These are phyloP conservation scores for Phaenicophaeus curvirostris DNA, from an alignment of 2,797 vertebrate species.

Conservation along the genomic window DNA sequence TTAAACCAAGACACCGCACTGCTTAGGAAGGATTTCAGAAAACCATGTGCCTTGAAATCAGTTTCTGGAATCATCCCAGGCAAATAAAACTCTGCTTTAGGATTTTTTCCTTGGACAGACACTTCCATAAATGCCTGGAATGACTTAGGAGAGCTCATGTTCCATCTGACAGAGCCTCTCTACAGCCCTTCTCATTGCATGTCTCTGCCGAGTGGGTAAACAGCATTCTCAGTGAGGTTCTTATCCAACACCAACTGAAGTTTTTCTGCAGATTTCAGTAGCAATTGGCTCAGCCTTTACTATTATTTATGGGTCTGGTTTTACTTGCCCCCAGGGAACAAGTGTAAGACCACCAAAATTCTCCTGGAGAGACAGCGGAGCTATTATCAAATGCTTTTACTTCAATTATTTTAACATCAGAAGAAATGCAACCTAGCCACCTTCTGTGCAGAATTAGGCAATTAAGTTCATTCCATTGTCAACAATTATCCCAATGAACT, in stretches of 20 bases:
- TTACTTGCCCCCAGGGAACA: neutral
- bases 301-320: neutral
- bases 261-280: neutral
- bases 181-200: neutral
- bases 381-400: neutral
- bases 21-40: neutral
- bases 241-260: neutral
- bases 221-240: neutral
- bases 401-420: neutral
- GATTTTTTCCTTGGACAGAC: neutral
- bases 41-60: neutral
- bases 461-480: neutral
- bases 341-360: neutral
- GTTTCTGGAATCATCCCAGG: neutral
- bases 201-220: neutral
- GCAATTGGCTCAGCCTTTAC: neutral
- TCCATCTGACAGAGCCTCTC: neutral
- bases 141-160: neutral
- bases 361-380: neutral
- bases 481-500: constrained; percentile 2
- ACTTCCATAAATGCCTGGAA: neutral
- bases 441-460: neutral
- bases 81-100: neutral
- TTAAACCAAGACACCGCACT: neutral
- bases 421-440: neutral